Base-by-base conservation (phyloP, 2,888 invertebrate species). In the Axea sp. region DNA sequence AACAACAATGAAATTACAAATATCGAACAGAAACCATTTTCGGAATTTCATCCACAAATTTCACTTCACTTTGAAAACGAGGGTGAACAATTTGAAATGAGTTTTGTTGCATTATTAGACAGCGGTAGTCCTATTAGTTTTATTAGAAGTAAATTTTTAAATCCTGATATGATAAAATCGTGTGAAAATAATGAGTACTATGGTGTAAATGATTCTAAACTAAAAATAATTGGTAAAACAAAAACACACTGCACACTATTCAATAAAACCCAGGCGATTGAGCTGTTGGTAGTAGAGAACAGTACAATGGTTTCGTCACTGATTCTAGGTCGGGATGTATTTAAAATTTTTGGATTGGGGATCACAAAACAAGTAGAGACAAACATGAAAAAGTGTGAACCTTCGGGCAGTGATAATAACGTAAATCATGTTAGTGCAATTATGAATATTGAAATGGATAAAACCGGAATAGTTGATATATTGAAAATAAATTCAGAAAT, bases 91-190 rank as follows among this genome's bases (percentile, higher is more conserved):
- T 31, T n/a, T 12, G 12, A 31, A 1, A 11, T 31, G 1, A 2
- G 12, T 12, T 12, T 31, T 31, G 12, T 1, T 1, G 31, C 31
- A 1, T 12, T 31, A 31, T 12, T 31, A n/a, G 31, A 31, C 12
- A 31, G 31, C n/a, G 31, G 12, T n/a, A 31, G 31, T 31, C 31
- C 31, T 12, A 6, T 31, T 31, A 31, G 31, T 12, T n/a, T 12
- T 12, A 31, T 31, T 1, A 31, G 12, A 12, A 11, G 11, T 6
- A 31, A 12, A 12, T 26, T 26, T 19, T 19, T 2, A 19, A 19
- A 4, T 19, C 19, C 19, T 19, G 19, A 19, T 19, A 19, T 19
- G 24, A 24, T 24, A 3, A 7, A 24, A 24, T 24, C 7, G 7
- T 24, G 8, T 28, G 9, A 9, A 1, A 9, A 28, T 28, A 9